These are phyloP conservation scores for Lithophane semibrunnea DNA, from an alignment of 2,888 invertebrate genomes.

Conservation along the genomic window DNA sequence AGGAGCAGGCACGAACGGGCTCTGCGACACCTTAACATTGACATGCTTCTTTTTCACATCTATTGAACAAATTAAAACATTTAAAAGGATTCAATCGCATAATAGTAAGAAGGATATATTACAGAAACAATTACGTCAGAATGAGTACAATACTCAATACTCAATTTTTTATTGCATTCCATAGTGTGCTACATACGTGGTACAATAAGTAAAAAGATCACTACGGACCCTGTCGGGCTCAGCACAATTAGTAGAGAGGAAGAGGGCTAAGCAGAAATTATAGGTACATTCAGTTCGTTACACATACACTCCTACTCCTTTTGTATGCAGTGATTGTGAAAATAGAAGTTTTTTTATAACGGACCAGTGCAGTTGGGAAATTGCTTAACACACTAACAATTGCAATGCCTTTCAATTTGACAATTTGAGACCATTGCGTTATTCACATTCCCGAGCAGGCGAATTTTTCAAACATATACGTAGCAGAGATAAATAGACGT, in stretches of 20 bases:
- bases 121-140: not conserved
- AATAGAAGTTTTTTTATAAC: too few species aligned
- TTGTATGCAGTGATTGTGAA: not conserved
- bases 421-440: not conserved
- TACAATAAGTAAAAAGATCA: too few species aligned
- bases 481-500: not conserved
- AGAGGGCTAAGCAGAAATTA: too few species aligned
- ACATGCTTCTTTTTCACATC: not conserved
- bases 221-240: too few species aligned
- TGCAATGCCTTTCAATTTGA: not conserved
- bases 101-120: not conserved
- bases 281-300: too few species aligned
- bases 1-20: slow-evolving; percentile 25
- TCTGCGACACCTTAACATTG: not conserved
- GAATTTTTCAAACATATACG: not conserved
- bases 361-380: not conserved
- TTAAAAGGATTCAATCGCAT: not conserved
- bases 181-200: too few species aligned
- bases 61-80: not conserved
- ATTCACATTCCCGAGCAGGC: too few species aligned
- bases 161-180: too few species aligned
- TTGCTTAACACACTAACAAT: not conserved
- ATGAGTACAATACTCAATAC: not conserved
- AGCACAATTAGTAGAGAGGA: too few species aligned
- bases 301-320: not conserved